Evolutionary conservation across 2,113 vertebrate genomes (phyloP).

Genomic region (Pristiophorus japonicus): DNA sequence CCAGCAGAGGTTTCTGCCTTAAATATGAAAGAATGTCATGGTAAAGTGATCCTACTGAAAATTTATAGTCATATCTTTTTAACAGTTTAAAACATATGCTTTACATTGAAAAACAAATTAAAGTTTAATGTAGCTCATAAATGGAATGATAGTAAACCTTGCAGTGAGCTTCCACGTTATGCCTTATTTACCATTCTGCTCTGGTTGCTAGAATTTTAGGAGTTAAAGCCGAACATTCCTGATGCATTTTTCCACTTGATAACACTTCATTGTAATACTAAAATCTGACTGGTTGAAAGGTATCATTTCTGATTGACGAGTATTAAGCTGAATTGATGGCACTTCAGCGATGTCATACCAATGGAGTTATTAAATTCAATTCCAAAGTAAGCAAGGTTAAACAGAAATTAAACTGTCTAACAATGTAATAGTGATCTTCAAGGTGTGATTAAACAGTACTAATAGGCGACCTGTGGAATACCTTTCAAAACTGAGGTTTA

Average conservation of each 20-base stretch:
- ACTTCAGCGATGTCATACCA: background rate
- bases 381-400: background rate
- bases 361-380: background rate
- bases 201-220: background rate
- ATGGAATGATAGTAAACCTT: background rate
- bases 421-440: background rate
- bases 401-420: background rate
- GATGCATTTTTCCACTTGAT: background rate
- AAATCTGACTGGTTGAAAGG: background rate
- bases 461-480: background rate
- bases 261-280: background rate
- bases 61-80: background rate
- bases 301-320: background rate
- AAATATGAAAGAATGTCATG: background rate
- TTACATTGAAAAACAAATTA: background rate
- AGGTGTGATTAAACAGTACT: background rate
- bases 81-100: background rate
- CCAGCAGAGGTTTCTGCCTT: background rate
- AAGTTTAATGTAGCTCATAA: no score
- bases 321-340: background rate
- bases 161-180: background rate
- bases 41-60: background rate
- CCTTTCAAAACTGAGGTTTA: background rate
- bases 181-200: background rate
- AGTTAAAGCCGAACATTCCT: background rate